Percentiles rank a stretch among this genome's conserved stretches.
Conservation (phyloP, 2,888 invertebrate genomes). For the Aphodius granarius region DNA sequence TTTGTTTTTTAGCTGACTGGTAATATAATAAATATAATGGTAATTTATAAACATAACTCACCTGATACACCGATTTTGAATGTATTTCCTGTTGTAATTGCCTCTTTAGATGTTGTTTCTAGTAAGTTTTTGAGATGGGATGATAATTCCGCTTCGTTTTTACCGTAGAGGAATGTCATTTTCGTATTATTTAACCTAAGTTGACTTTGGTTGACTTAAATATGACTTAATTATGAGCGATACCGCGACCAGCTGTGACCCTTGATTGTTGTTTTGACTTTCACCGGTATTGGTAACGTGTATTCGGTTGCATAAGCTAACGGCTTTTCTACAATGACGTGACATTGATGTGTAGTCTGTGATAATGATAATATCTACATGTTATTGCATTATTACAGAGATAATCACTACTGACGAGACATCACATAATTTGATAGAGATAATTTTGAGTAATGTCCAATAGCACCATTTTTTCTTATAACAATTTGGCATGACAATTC, state of each 20-base stretch:
- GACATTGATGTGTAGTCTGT: too few species aligned
- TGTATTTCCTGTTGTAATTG: constrained; percentile 63
- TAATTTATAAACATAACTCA: constrained; percentile 51
- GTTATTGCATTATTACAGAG: too few species aligned
- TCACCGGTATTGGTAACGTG: not conserved
- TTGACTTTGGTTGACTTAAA: not conserved
- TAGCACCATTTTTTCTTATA: too few species aligned
- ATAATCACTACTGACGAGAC: too few species aligned
- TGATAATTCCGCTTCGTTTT: constrained; percentile 62
- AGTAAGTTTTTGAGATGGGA: constrained; percentile 63
- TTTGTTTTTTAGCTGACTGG: not conserved
- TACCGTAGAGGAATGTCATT: constrained; percentile 26
- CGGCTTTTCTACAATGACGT: too few species aligned
- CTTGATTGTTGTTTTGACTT: not conserved
- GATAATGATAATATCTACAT: too few species aligned
- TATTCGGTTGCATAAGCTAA: not conserved
- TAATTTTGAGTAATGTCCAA: too few species aligned
- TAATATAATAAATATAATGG: not conserved
- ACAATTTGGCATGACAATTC: too few species aligned
- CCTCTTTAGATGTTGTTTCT: constrained; percentile 66
- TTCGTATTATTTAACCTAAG: not conserved
- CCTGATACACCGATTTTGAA: constrained; percentile 82
- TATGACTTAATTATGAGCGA: not conserved
- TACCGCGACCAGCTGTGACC: too few species aligned
- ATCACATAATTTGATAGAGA: too few species aligned